Conservation (phyloP, 2,888 invertebrate species). For the Mimachlamys varia region DNA sequence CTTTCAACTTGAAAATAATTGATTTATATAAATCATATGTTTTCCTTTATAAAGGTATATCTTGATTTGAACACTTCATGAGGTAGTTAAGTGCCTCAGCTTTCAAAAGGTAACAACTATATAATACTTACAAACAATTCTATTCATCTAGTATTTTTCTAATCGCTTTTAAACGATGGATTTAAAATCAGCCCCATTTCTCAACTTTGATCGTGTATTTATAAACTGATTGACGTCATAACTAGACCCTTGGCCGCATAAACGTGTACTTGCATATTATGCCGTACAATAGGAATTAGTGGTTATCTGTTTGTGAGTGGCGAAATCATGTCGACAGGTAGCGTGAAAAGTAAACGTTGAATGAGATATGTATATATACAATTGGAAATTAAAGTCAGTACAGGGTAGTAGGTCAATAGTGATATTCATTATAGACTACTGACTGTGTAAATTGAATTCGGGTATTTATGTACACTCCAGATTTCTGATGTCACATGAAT, state of each 20-base stretch:
- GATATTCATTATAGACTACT: slow-evolving; percentile 25
- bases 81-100: neutral
- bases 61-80: neutral
- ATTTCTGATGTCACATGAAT: neutral
- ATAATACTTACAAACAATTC: neutral
- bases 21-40: neutral
- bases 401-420: slow-evolving; percentile 22
- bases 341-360: slow-evolving; percentile 12
- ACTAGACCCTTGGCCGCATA: neutral
- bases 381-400: slow-evolving; percentile 21
- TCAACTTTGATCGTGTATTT: slow-evolving; percentile 26
- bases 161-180: slow-evolving; percentile 7
- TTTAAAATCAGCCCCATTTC: neutral
- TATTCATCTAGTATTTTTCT: neutral
- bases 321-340: slow-evolving; percentile 24
- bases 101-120: neutral
- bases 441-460: neutral
- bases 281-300: neutral
- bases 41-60: neutral
- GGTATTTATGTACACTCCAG: neutral
- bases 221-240: slow-evolving; percentile 34
- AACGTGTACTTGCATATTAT: neutral
- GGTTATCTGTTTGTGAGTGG: neutral
- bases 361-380: neutral
- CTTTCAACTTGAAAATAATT: neutral